phyloP scores from a whole-genome alignment of 2,797 vertebrate species.

The Tokudaia tokunoshimensis region DNA sequence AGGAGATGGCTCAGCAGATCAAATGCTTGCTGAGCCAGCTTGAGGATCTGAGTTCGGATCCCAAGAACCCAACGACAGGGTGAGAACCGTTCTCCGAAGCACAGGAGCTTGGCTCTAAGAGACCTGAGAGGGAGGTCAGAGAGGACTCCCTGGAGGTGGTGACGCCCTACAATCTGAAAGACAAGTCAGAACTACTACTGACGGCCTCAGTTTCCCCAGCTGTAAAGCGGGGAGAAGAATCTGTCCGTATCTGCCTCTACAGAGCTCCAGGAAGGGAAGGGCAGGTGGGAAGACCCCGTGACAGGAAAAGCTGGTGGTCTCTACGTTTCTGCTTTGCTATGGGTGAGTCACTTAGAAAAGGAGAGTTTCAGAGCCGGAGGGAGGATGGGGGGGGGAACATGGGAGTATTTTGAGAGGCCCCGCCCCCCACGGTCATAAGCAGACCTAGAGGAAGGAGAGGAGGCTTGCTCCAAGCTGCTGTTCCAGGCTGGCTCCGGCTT shows the following conservation, averaged over 20 bases:
- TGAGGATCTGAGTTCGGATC: not conserved
- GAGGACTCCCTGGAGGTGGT: constrained; percentile 31
- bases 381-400: no score
- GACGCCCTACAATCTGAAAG: not conserved
- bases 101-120: not conserved
- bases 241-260: not conserved
- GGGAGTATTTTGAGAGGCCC: not conserved
- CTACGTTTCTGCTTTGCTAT: not conserved
- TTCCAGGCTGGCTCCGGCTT: not conserved
- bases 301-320: not conserved
- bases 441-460: not conserved
- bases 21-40: not conserved
- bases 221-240: not conserved
- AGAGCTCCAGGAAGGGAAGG: not conserved
- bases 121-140: not conserved
- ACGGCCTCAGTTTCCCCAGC: not conserved
- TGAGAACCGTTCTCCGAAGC: not conserved
- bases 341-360: not conserved
- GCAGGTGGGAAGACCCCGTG: not conserved
- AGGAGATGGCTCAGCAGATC: not conserved
- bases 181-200: not conserved
- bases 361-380: not conserved
- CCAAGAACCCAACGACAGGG: not conserved
- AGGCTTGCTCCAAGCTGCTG: not conserved
- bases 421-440: not conserved